A percentile compares a stretch with the other conserved stretches of the same genome.
These are phyloP conservation scores for Aldrovandia affinis DNA, from an alignment of 2,797 vertebrate species.

Conservation along the genomic window DNA sequence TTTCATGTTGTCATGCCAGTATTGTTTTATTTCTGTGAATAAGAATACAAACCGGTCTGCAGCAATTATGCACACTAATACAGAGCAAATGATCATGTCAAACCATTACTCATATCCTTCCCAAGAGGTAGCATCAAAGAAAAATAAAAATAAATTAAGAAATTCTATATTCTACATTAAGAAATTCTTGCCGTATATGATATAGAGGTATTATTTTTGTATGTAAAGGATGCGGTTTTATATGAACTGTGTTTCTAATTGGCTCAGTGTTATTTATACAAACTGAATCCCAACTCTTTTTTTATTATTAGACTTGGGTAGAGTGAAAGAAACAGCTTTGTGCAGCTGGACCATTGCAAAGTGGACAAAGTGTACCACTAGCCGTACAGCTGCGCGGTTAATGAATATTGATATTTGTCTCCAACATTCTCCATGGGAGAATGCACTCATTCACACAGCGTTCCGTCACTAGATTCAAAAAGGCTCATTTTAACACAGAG, in stretches of 20 bases:
- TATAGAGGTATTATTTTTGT: neutral
- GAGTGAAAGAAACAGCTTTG: neutral
- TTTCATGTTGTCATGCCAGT: neutral
- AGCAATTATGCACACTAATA: neutral
- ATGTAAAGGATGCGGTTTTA: neutral
- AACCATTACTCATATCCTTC: constrained; percentile 17
- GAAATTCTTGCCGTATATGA: no score
- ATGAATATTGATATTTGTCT: constrained; percentile 11
- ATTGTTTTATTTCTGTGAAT: neutral
- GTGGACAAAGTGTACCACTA: neutral
- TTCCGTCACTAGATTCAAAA: neutral
- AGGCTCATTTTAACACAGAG: neutral
- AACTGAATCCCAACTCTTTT: neutral
- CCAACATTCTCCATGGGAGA: neutral
- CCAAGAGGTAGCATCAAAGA: neutral
- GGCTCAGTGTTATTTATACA: neutral
- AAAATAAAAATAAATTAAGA: neutral
- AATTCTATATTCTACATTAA: neutral
- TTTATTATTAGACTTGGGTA: neutral
- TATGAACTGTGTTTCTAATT: neutral
- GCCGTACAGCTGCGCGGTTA: neutral
- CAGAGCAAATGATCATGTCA: neutral
- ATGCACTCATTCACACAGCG: neutral
- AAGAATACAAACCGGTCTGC: neutral
- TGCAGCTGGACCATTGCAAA: neutral